These are phyloP conservation scores for Ellobius talpinus DNA, from an alignment of 2,113 vertebrate species.

Conservation along the genomic window DNA sequence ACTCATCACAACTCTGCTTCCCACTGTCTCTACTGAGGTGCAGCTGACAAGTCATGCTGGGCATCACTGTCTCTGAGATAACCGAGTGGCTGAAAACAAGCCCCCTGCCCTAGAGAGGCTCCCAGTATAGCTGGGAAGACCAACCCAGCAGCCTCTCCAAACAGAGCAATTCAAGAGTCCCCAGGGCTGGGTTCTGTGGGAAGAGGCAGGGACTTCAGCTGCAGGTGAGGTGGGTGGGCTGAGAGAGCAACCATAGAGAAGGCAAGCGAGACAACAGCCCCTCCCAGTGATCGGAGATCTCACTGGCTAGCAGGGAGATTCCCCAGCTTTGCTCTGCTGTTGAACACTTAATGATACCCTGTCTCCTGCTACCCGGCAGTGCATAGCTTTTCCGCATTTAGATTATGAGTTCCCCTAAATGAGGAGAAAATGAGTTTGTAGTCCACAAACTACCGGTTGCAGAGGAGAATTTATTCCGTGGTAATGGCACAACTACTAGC, in stretches of 20 bases:
- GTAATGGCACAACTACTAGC: not conserved
- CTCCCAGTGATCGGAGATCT: not conserved
- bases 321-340: not conserved
- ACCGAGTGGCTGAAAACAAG: not conserved
- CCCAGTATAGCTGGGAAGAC: not conserved
- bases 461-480: not conserved
- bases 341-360: not conserved
- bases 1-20: not conserved
- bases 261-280: not conserved
- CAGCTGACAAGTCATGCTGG: rapidly evolving
- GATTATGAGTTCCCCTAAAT: constrained; percentile 6
- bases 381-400: not conserved
- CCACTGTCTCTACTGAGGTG: not conserved
- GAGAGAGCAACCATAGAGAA: not conserved
- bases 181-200: not conserved
- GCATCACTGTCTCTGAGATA: not conserved
- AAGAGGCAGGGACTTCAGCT: not conserved
- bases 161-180: not conserved
- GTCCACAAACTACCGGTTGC: not conserved
- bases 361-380: not conserved
- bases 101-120: not conserved
- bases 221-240: not conserved
- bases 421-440: not conserved
- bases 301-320: not conserved
- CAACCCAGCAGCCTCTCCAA: not conserved